A percentile compares a stretch with the other conserved stretches of the same genome.
Evolutionary conservation across 53 echinoderm and acorn worm species (phyloP).

Genomic region (Echinometra lucunter): DNA sequence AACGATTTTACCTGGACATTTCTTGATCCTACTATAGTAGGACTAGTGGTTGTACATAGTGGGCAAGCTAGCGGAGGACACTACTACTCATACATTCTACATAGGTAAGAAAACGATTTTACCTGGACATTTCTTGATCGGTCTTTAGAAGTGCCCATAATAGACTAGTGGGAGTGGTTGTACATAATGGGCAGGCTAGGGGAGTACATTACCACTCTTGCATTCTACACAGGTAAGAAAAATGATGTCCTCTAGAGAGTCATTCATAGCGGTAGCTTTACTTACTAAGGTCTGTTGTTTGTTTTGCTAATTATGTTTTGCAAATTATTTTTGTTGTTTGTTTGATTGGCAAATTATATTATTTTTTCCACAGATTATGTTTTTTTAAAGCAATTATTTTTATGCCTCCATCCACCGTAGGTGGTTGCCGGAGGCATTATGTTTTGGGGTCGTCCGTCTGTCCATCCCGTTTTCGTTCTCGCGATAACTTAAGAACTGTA

Average conservation of each 20-base stretch:
- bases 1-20: background rate
- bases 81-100: slow-evolving; percentile 96
- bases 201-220: slow-evolving; percentile 98
- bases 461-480: too few relatives aligned
- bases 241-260: background rate
- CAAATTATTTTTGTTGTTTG: too few relatives aligned
- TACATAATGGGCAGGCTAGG: slow-evolving; percentile 99
- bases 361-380: too few relatives aligned
- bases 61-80: slow-evolving; percentile 99
- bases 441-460: too few relatives aligned
- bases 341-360: too few relatives aligned
- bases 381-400: too few relatives aligned
- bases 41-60: slow-evolving; percentile 97
- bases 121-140: background rate
- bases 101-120: slow-evolving; percentile 75
- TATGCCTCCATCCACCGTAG: too few relatives aligned
- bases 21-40: slow-evolving; percentile 76
- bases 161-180: too few relatives aligned
- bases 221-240: slow-evolving; percentile 87
- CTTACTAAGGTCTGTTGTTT: too few relatives aligned
- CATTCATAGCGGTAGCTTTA: background rate
- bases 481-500: too few relatives aligned
- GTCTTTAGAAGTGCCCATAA: slow-evolving; percentile 89
- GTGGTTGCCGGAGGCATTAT: too few relatives aligned
- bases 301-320: too few relatives aligned